Evolutionary conservation across 2,888 invertebrate species (phyloP), one percentile per base, ranked within the genome.

Genomic region (Argynnis bischoffii): DNA sequence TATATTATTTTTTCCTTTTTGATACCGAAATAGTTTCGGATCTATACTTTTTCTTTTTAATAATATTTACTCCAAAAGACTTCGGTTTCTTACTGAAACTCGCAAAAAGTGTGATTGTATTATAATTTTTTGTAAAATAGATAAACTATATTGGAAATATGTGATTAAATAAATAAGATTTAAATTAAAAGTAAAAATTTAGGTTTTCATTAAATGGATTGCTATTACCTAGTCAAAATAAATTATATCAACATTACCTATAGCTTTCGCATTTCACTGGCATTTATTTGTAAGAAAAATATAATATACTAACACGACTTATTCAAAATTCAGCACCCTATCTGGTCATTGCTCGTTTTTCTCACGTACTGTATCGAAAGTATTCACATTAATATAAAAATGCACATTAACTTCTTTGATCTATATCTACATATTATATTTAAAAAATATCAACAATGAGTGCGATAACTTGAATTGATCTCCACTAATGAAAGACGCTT

Each of bases 271-370:
- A 72, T 71, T 72, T 64, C 63, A 67, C 63, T 50, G 60, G 65
- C 72, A 68, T 69, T 69, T 71, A 66, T 64, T 66, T 65, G 51
- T 56, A 60, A 60, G 48, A 31, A 61, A 69, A 67, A 50, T 46
- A 56, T 51, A 26, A 21, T 35, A 61, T 47, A 53, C 53, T 57
- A 48, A 57, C 65, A 69, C 63, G 61, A 59, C 46, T 64, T 55
- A 18, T 48, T 60, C 66, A 35, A 48, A 55, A 54, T 47, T 54
- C 47, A 48, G 59, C 66, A 66, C 66, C n/a, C 48, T 65, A 64
- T 67, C 61, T 31, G 53, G 15, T 64, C 56, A 65, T 15, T 26
- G 55, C 35, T 65, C 60, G 54, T 54, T 59, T 54, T 63, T 66
- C 41, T 35, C 57, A 57, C 59, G 26, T 26, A 59, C 66, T 57